These are phyloP conservation scores for Struthidea cinerea DNA, from an alignment of 2,113 vertebrate genomes.

Conservation along the genomic window DNA sequence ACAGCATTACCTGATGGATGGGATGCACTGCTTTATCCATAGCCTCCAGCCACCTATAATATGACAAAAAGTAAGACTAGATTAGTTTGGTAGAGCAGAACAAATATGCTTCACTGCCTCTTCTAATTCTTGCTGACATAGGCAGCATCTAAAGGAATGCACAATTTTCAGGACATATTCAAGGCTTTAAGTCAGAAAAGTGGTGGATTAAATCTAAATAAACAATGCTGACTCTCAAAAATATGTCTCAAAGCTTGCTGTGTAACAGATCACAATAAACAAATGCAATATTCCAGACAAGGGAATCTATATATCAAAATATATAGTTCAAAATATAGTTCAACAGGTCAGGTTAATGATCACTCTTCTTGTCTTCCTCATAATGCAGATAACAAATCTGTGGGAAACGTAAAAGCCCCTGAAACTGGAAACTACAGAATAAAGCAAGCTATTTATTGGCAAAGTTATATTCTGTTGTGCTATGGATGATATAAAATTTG, in stretches of 20 bases:
- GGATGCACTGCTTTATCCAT: slow-evolving; percentile 85
- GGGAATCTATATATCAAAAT: neutral
- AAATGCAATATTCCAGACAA: neutral
- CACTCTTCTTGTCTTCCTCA: neutral
- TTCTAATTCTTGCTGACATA: neutral
- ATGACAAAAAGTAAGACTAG: neutral
- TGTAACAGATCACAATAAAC: neutral
- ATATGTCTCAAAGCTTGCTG: neutral
- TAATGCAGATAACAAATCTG: neutral
- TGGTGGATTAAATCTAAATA: neutral
- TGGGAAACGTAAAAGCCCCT: neutral
- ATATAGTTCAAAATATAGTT: neutral
- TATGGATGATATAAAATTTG: neutral
- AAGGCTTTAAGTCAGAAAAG: neutral
- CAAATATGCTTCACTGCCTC: neutral
- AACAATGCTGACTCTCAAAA: neutral
- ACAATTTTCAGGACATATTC: neutral
- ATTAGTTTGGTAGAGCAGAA: neutral
- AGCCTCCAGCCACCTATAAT: slow-evolving; percentile 84
- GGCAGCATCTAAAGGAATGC: neutral
- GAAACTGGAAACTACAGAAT: neutral
- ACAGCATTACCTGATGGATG: slow-evolving; percentile 76
- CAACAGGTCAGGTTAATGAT: neutral
- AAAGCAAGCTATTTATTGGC: neutral
- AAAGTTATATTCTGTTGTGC: neutral